phyloP scores from a whole-genome alignment of 2,113 vertebrate species.

The cat (Felis catus) region DNA sequence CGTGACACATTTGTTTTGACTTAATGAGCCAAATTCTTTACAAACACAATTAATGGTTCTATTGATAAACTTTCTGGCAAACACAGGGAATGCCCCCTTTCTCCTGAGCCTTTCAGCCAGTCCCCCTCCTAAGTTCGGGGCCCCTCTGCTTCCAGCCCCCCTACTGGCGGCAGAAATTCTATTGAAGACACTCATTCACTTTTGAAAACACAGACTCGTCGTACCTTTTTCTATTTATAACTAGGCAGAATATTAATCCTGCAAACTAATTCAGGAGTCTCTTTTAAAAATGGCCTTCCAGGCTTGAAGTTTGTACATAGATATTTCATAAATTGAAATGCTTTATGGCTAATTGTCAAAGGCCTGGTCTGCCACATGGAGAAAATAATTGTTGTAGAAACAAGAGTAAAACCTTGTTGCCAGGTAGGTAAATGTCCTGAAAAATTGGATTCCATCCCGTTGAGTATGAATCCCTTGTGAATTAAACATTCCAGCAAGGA shows the following conservation, averaged over 20 bases:
- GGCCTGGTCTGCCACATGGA: not conserved
- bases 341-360: not conserved
- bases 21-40: conserved; percentile 48
- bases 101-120: not conserved
- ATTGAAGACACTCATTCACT: not conserved
- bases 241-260: conserved; percentile 45
- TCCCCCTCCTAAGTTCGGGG: not conserved
- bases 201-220: not conserved
- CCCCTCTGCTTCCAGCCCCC: not conserved
- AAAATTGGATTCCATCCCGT: not conserved
- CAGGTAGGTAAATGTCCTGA: not conserved
- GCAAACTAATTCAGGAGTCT: not conserved
- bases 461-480: not conserved
- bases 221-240: not conserved
- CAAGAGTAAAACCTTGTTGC: not conserved
- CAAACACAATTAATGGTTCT: not conserved
- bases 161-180: not conserved
- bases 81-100: accelerated
- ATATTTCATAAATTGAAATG: not conserved
- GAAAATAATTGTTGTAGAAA: not conserved
- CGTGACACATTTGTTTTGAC: conserved; percentile 56
- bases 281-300: conserved; percentile 14
- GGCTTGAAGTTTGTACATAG: not conserved
- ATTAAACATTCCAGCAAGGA: not conserved
- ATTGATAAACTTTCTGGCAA: not conserved